Percentiles rank a stretch among this genome's conserved stretches.
phyloP scores from a whole-genome alignment of 2,888 invertebrate species.

The Pteria penguin region DNA sequence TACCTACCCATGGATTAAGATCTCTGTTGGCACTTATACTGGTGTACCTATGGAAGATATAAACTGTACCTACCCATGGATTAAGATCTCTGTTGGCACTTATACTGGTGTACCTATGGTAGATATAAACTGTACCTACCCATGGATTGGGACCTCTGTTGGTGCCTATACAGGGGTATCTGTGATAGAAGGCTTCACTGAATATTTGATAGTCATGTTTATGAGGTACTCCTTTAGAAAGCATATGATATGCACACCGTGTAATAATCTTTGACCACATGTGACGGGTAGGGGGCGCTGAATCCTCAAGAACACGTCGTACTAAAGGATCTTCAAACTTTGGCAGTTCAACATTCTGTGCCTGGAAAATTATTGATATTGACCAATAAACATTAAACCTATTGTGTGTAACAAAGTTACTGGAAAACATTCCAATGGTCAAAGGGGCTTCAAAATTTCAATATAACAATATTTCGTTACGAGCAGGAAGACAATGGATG shows the following conservation, averaged over 20 bases:
- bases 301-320: constrained; percentile 29
- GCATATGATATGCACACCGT: constrained; percentile 40
- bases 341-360: constrained; percentile 22
- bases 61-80: too few species aligned
- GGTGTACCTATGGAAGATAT: too few species aligned
- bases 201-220: constrained; percentile 41
- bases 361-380: neutral
- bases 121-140: constrained; percentile 37
- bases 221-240: constrained; percentile 27
- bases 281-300: constrained; percentile 30
- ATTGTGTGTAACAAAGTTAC: too few species aligned
- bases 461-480: too few species aligned
- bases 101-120: too few species aligned
- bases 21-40: too few species aligned
- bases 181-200: constrained; percentile 34
- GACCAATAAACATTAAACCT: too few species aligned
- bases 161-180: constrained; percentile 39
- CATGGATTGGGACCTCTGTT: constrained; percentile 44
- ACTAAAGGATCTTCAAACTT: constrained; percentile 38
- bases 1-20: too few species aligned
- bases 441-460: too few species aligned
- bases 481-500: too few species aligned
- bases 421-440: too few species aligned
- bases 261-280: constrained; percentile 40
- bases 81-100: too few species aligned